Conservation (phyloP, 1,140 invertebrate species). For the Helicoverpa zea region DNA sequence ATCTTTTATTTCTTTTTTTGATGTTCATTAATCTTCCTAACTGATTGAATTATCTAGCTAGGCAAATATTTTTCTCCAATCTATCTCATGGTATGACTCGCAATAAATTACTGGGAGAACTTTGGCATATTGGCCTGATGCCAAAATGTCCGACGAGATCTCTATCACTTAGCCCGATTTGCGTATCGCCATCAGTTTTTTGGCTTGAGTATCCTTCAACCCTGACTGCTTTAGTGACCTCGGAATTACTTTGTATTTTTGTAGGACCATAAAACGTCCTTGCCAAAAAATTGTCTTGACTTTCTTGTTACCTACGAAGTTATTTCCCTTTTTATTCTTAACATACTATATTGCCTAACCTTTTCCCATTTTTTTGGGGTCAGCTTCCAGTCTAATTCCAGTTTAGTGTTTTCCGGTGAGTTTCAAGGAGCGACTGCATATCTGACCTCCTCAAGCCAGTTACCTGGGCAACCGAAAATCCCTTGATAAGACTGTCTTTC, state of each 20-base stretch:
- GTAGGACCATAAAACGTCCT: no score
- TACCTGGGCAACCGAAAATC: no score
- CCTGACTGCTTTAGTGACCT: background rate
- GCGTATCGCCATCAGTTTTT: background rate
- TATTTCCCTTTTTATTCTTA: background rate
- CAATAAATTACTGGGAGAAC: background rate
- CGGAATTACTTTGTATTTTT: background rate
- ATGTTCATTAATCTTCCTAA: background rate
- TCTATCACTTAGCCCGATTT: background rate
- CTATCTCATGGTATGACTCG: constrained; percentile 4
- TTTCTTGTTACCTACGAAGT: no score
- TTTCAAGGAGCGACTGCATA: no score
- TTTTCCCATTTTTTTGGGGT: background rate
- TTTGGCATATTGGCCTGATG: background rate
- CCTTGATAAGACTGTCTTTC: no score
- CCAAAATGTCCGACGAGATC: background rate
- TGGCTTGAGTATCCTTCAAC: background rate
- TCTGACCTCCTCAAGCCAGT: no score
- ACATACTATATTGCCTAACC: no score
- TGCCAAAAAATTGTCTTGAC: no score
- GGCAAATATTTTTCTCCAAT: constrained; percentile 14
- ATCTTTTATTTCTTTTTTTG: background rate
- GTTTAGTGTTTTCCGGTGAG: no score
- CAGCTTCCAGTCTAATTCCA: no score
- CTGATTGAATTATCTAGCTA: background rate